Base-by-base conservation (phyloP, 2,113 vertebrate species). In the Heteronetta atricapilla region DNA sequence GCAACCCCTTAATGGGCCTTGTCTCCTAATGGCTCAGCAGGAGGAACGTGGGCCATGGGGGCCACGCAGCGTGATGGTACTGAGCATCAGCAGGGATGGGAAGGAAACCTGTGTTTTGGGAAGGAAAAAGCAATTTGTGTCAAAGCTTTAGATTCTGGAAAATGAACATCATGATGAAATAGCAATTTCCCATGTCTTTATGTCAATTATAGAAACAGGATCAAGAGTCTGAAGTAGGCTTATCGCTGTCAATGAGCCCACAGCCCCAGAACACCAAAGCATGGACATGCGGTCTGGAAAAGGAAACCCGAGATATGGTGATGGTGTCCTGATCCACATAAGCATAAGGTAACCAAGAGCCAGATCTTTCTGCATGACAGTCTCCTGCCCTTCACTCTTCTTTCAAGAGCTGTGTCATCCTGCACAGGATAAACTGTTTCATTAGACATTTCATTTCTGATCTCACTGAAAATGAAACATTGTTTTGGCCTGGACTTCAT, bases 11-110 rank as follows among this genome's bases (percentile, higher is more conserved):
- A 28, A 59, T 6, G 9, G 6, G 34, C 16, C 17, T 11, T 42
- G 34, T 34, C 33, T 29, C 8, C 10, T 48, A 38, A 4, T 19
- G n/a, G 19, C 42, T 36, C 58, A 28, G 62, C 29, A 29, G 38
- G 25, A 52, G 20, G 25, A 86, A 33, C 26, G 4, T 0, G 1
- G 26, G 22, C 26, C 17, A 1, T 0, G 18, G 16, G 22, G 13
- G 4, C 25, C 13, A 36, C 28, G 8, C 17, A 1, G 53, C 17
- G 20, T 0, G 0, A 50, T 8, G 25, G 25, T 58, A 34, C 29
- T 0, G 16, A 33, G 36, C 12, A 29, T n/a, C 0, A 0, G 40
- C 48, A 63, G 46, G 29, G 52, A 5, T 0, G 22, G 38, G 50
- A 74, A 77, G 38, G 31, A 50, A 75, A 8, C 19, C n/a, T 8